These are phyloP conservation scores for Melanostoma scalare DNA, from an alignment of 2,888 invertebrate species.

Conservation along the genomic window DNA sequence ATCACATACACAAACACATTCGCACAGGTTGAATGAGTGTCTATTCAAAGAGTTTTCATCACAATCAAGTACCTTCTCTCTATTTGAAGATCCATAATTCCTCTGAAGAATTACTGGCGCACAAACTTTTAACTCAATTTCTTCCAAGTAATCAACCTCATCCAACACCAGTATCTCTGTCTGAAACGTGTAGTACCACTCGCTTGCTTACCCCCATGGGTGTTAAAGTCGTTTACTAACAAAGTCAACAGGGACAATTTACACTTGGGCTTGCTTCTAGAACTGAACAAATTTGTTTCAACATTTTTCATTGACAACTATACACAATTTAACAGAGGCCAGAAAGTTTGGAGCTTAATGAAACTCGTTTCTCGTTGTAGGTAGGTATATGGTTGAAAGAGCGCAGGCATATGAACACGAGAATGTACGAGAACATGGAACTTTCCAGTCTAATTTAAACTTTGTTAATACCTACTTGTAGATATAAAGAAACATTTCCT, in stretches of 20 bases:
- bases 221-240: conserved; percentile 3
- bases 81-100: conserved; percentile 2
- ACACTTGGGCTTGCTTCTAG: background rate
- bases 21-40: background rate
- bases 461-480: too few species aligned
- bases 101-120: conserved; percentile 22
- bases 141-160: conserved; percentile 39
- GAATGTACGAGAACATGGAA: too few species aligned
- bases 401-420: too few species aligned
- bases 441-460: too few species aligned
- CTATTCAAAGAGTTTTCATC: conserved; percentile 11
- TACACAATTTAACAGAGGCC: background rate
- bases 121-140: conserved; percentile 49
- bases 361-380: background rate
- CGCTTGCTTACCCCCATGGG: background rate
- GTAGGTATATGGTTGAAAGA: too few species aligned
- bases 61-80: conserved; percentile 16
- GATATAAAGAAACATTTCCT: too few species aligned
- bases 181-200: background rate
- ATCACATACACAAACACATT: too few species aligned
- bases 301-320: conserved; percentile 2
- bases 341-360: background rate
- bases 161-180: conserved; percentile 22
- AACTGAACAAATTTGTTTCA: conserved; percentile 10
- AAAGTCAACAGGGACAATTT: conserved; percentile 14